phyloP scores from a whole-genome alignment of 2,888 invertebrate genomes.

The Pollenia amentaria region DNA sequence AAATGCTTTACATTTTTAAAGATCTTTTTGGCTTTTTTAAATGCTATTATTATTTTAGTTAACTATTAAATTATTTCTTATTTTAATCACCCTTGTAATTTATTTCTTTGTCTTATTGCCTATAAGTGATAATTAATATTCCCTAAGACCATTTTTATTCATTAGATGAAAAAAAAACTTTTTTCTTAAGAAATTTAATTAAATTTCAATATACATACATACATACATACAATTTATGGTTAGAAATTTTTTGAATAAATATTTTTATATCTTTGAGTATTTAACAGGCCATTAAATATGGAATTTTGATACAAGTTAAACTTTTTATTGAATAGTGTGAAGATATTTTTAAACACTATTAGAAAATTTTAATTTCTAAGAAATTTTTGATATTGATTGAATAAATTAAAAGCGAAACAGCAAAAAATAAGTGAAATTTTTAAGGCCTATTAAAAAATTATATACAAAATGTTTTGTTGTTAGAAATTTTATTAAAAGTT shows the following conservation, averaged over 20 bases:
- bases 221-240: slow-evolving; percentile 3
- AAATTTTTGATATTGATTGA: no score
- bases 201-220: slow-evolving; percentile 20
- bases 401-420: no score
- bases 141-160: slow-evolving; percentile 13
- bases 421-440: no score
- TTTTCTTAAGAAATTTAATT: slow-evolving; percentile 34
- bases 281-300: slow-evolving; percentile 44
- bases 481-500: no score
- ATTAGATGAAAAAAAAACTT: slow-evolving; percentile 17
- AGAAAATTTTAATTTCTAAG: no score
- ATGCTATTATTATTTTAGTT: slow-evolving; percentile 10
- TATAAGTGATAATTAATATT: slow-evolving; percentile 42
- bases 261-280: slow-evolving; percentile 23
- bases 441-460: no score
- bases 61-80: background rate
- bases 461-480: no score
- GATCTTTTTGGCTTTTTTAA: background rate
- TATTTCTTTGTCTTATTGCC: background rate
- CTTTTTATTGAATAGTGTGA: background rate
- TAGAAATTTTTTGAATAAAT: slow-evolving; percentile 24
- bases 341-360: no score
- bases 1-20: background rate
- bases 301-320: slow-evolving; percentile 48
- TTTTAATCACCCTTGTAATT: background rate